These are phyloP conservation scores for Pachyuromys duprasi DNA, from an alignment of 2,797 vertebrate species.

Conservation along the genomic window DNA sequence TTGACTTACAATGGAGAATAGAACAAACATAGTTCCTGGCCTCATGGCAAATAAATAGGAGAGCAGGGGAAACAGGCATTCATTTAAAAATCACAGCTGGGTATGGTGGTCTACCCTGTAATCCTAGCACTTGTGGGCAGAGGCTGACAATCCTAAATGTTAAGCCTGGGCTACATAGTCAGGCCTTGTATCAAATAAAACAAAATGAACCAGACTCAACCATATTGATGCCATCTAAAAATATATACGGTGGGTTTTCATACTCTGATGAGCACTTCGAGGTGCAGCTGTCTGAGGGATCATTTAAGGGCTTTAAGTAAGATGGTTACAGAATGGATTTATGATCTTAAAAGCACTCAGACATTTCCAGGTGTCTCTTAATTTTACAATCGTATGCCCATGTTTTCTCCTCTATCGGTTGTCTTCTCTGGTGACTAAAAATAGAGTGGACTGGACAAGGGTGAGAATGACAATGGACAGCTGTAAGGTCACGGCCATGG, in stretches of 20 bases:
- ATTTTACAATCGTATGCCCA: background rate
- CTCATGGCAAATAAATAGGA: background rate
- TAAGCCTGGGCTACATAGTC: background rate
- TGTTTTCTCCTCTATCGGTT: background rate
- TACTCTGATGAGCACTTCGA: background rate
- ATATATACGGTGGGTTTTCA: background rate
- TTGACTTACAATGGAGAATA: background rate
- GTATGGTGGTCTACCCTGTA: background rate
- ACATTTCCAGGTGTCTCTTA: background rate
- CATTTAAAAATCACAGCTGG: background rate
- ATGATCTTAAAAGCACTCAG: background rate
- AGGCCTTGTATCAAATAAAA: background rate
- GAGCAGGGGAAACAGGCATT: background rate
- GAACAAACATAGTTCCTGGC: background rate
- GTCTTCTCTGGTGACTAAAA: background rate
- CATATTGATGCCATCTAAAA: background rate
- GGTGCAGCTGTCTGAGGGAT: background rate
- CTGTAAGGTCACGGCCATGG: background rate
- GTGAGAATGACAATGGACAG: background rate
- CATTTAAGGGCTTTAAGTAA: background rate
- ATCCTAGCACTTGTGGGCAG: background rate
- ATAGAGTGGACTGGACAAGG: background rate
- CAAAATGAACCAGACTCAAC: background rate
- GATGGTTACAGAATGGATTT: background rate
- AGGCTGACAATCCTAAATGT: background rate